These are phyloP conservation scores for Aphyosemion australe DNA, from an alignment of 2,113 vertebrate species.

Conservation along the genomic window DNA sequence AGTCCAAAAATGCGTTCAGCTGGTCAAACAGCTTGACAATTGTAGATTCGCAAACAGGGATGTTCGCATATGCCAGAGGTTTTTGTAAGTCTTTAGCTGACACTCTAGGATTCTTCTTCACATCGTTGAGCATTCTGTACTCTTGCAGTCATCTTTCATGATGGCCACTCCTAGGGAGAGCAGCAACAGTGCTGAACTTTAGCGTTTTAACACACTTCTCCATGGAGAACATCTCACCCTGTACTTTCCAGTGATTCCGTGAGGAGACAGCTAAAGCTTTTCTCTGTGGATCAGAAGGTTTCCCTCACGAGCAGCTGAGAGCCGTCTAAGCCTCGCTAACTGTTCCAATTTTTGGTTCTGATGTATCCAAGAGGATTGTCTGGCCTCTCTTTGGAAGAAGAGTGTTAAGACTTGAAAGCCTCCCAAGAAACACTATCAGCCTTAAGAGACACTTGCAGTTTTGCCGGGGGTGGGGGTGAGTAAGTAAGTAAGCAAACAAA, in stretches of 20 bases:
- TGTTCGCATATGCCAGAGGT: too few relatives aligned
- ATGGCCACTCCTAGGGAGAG: too few relatives aligned
- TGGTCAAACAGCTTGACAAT: too few relatives aligned
- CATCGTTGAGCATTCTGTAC: too few relatives aligned
- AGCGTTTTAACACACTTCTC: not conserved
- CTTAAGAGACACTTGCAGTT: conserved; percentile 47
- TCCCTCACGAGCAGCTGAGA: conserved; percentile 29
- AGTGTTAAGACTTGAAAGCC: conserved; percentile 40
- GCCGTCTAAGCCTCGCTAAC: conserved; percentile 43
- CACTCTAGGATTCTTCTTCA: too few relatives aligned
- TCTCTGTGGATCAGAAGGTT: conserved; percentile 28
- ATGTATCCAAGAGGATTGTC: conserved; percentile 58
- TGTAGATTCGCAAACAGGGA: too few relatives aligned
- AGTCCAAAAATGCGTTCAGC: too few relatives aligned
- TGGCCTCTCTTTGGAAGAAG: conserved; percentile 22
- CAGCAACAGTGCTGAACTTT: too few relatives aligned
- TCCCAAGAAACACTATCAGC: conserved; percentile 33
- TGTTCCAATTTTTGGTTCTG: conserved; percentile 34
- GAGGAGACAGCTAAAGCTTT: not conserved
- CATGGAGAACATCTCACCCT: not conserved
- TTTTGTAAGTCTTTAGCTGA: too few relatives aligned
- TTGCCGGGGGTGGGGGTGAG: conserved; percentile 17
- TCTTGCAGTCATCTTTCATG: too few relatives aligned
- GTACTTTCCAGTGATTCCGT: not conserved
- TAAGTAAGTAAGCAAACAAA: conserved; percentile 62